Conservation (phyloP, 2,888 invertebrate genomes). For the Galeopsomyia nigrocyanea region DNA sequence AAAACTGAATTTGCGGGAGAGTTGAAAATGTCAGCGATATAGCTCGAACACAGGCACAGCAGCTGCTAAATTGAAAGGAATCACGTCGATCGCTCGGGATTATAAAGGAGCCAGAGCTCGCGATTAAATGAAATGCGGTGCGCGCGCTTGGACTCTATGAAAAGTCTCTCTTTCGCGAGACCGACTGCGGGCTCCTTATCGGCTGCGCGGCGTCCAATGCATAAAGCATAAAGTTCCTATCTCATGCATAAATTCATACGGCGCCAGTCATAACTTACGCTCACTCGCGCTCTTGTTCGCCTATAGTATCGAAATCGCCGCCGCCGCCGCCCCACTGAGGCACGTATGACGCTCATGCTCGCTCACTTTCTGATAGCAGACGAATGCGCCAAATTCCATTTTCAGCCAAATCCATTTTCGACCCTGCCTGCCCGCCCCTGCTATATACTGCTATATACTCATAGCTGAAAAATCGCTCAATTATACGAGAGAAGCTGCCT, state of each 20-base stretch:
- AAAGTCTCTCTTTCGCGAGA: slow-evolving; percentile 28
- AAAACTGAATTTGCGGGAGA: no score
- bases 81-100: slow-evolving; percentile 39
- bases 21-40: slow-evolving; percentile 11
- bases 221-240: slow-evolving; percentile 68
- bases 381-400: slow-evolving; percentile 51
- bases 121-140: slow-evolving; percentile 51
- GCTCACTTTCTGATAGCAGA: slow-evolving; percentile 31
- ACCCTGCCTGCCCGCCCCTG: slow-evolving; percentile 11
- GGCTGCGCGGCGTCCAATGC: slow-evolving; percentile 62
- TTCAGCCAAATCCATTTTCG: slow-evolving; percentile 44
- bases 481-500: slow-evolving; percentile 45
- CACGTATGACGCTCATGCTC: slow-evolving; percentile 59
- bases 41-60: no score
- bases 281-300: slow-evolving; percentile 10
- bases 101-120: slow-evolving; percentile 26
- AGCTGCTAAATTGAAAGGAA: slow-evolving; percentile 43
- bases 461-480: slow-evolving; percentile 59
- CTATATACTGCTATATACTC: no score
- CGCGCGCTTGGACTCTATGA: slow-evolving; percentile 48
- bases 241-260: slow-evolving; percentile 68
- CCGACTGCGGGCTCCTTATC: slow-evolving; percentile 58
- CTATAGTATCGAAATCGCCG: slow-evolving; percentile 59
- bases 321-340: slow-evolving; percentile 58
- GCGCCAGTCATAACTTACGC: slow-evolving; percentile 63